Evolutionary conservation across 2,888 invertebrate genomes (phyloP).

Genomic region (Pollenia labialis): DNA sequence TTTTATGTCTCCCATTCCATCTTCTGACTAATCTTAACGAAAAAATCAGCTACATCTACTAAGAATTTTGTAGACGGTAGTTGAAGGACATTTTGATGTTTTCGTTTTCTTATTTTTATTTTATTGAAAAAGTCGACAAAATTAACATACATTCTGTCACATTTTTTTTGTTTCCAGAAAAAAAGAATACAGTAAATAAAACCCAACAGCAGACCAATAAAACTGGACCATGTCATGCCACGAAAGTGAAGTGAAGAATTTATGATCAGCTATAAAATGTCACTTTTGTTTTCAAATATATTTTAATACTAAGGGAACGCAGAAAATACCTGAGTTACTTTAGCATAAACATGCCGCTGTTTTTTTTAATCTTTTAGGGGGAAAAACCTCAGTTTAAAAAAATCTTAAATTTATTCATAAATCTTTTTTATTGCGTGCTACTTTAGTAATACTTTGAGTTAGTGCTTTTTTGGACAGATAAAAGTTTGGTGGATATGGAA

Average conservation of each 20-base stretch:
- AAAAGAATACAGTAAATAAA: background rate
- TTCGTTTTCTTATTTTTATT: background rate
- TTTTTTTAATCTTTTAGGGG: background rate
- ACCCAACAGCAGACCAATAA: conserved; percentile 28
- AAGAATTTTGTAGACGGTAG: conserved; percentile 59
- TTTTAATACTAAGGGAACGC: background rate
- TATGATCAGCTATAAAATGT: conserved; percentile 81
- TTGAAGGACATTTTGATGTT: conserved; percentile 62
- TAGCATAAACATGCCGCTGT: conserved; percentile 32
- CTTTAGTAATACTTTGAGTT: no score
- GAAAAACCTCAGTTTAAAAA: background rate
- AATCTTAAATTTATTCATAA: no score
- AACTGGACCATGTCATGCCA: conserved; percentile 64
- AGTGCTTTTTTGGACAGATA: no score
- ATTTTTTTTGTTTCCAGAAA: background rate
- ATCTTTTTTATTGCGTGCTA: no score
- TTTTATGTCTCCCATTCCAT: background rate
- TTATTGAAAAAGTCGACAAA: conserved; percentile 18
- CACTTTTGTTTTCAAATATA: conserved; percentile 77
- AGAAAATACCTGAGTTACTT: conserved; percentile 50
- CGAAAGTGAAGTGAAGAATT: conserved; percentile 73
- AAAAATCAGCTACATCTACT: conserved; percentile 66
- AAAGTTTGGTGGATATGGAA: no score
- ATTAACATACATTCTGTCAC: conserved; percentile 66
- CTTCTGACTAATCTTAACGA: conserved; percentile 63